Evolutionary conservation across 2,113 vertebrate species (phyloP).

Genomic region (Cariama cristata): DNA sequence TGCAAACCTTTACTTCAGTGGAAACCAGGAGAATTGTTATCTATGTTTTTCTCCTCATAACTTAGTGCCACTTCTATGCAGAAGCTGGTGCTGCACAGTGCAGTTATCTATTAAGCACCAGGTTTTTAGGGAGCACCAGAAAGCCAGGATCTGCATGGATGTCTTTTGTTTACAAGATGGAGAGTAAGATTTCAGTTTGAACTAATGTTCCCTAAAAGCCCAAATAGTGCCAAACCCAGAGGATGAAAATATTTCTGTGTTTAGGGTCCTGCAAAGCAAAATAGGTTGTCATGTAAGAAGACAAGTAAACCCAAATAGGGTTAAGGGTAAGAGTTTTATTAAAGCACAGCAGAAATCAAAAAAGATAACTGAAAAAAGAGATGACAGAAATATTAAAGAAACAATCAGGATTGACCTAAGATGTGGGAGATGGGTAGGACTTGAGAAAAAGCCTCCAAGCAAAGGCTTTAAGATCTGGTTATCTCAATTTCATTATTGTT

Average conservation of each 20-base stretch:
- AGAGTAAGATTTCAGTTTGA: not conserved
- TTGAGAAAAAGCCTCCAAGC: not conserved
- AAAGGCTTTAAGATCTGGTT: not conserved
- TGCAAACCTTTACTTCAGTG: not conserved
- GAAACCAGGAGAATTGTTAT: not conserved
- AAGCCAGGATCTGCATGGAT: not conserved
- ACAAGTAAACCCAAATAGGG: not conserved
- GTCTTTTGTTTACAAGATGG: not conserved
- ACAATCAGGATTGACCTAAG: not conserved
- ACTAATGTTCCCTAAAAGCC: not conserved
- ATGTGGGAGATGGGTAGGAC: not conserved
- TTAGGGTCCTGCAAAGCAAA: not conserved
- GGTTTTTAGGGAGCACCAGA: not conserved
- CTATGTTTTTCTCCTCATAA: not conserved
- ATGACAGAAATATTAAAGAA: not conserved
- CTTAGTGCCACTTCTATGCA: not conserved
- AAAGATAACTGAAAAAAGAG: not conserved
- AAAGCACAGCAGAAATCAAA: not conserved
- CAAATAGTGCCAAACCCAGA: rapidly evolving
- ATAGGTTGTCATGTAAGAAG: not conserved
- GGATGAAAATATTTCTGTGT: not conserved
- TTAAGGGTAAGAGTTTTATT: not conserved
- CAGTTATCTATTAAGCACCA: not conserved
- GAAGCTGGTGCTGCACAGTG: not conserved
- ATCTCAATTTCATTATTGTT: slow-evolving; percentile 6